Evolutionary conservation across 2,888 invertebrate species (phyloP), one percentile per base, ranked within the genome.

Genomic region (Zele albiditarsus): DNA sequence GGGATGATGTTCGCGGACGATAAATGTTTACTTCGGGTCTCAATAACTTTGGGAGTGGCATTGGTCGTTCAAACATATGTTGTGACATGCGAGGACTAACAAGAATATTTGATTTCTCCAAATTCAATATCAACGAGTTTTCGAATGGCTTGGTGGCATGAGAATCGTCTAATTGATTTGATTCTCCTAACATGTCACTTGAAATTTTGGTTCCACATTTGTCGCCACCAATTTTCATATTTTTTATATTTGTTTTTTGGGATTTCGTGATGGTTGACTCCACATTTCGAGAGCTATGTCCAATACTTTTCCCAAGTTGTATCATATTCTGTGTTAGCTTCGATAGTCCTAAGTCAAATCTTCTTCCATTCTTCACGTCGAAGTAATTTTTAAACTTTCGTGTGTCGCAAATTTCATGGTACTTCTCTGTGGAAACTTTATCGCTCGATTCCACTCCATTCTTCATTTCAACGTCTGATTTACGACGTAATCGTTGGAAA

Each of bases 311-410:
- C 0, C 87, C 88, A 14, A 88, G 73, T 42, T 88, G 87, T n/a
- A 88, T 85, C 87, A 88, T 87, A 65, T 88, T 88, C 60, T 87
- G 88, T 0, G 88, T 87, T n/a, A 88, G 66, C 66, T 88, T 88
- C 0, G 86, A 85, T 8, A 89, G 74, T 0, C 87, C 88, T 0
- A 88, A 73, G 53, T 88, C 87, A 72, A 89, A 79, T 1, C 86
- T 83, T 25, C 87, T 87, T 0, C 84, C 84, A 16, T 88, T 88
- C 38, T 89, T 87, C 2, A 87, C 86, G 20, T 89, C 89, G 20
- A 89, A 73, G 66, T 88, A 89, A 72, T 85, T 88, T 49, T 88
- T 88, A 0, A 89, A 88, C 38, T 83, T 87, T 65, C 88, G 88
- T 46, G 89, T 65, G 0, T 86, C 88, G 0, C 87, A 85, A 0